Conservation (phyloP, 2,113 vertebrate species). For the Leiothrix lutea region DNA sequence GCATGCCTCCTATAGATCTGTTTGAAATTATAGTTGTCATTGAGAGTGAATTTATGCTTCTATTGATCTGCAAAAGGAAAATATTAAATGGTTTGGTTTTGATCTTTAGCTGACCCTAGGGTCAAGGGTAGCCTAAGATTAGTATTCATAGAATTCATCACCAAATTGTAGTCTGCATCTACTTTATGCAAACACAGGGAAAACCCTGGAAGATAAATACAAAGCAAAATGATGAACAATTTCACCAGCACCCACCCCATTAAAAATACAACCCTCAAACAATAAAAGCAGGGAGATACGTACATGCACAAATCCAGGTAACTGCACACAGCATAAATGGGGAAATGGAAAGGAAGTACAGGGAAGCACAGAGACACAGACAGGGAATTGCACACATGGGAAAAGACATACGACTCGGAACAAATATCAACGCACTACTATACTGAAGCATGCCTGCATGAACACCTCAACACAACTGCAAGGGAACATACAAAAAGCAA, state of each 20-base stretch:
- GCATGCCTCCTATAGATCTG: constrained; percentile 91
- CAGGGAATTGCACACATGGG: constrained; percentile 14
- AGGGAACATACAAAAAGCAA: not conserved
- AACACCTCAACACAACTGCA: not conserved
- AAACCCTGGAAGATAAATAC: constrained; percentile 70
- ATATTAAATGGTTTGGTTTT: constrained; percentile 98
- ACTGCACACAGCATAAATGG: not conserved
- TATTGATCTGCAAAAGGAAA: constrained; percentile 98
- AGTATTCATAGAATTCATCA: constrained; percentile 89
- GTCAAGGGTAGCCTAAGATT: constrained; percentile 99
- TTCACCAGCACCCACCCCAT: not conserved
- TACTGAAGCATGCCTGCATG: not conserved
- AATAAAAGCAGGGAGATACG: constrained; percentile 13
- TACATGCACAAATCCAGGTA: constrained; percentile 37
- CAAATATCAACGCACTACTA: not conserved
- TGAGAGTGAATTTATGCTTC: constrained; percentile 95
- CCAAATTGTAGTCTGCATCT: constrained; percentile 80
- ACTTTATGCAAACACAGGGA: constrained; percentile 82
- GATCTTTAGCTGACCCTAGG: constrained; percentile 91
- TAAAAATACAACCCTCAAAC: not conserved
- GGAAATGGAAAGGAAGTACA: not conserved
- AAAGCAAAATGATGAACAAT: constrained; percentile 70
- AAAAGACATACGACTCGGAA: not conserved
- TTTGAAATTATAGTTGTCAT: constrained; percentile 99
- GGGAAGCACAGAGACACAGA: not conserved